phyloP scores from a whole-genome alignment of 2,888 invertebrate genomes.

The Yponomeuta cagnagella region DNA sequence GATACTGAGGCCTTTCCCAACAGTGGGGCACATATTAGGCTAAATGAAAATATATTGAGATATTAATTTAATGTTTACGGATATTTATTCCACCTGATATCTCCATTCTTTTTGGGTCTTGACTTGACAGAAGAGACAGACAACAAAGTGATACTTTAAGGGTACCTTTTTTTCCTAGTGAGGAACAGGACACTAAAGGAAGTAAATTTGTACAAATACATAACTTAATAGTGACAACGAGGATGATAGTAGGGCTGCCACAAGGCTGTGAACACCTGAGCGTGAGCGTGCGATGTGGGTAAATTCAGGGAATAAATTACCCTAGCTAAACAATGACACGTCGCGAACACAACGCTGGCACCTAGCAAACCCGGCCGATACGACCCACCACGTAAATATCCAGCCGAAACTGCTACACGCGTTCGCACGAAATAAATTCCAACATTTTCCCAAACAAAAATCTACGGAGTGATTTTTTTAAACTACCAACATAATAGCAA shows the following conservation, averaged over 20 bases:
- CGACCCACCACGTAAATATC: conserved; percentile 5
- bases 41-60: no score
- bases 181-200: no score
- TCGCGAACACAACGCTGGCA: background rate
- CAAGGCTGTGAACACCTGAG: conserved; percentile 31
- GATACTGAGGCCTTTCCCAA: no score
- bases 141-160: no score
- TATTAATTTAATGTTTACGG: no score
- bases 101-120: no score
- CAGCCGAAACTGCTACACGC: background rate
- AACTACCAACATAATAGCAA: background rate
- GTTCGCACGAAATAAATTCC: conserved; percentile 12
- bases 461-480: background rate
- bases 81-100: no score
- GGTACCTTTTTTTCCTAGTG: no score
- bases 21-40: no score
- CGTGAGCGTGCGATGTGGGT: conserved; percentile 19
- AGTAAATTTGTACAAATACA: no score
- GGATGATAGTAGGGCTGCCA: conserved; percentile 19
- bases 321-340: conserved; percentile 15
- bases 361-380: background rate
- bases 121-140: no score
- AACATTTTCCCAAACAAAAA: background rate
- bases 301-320: conserved; percentile 16
- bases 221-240: background rate